phyloP scores from a whole-genome alignment of 2,888 invertebrate genomes.

The Megastigmus dorsalis region DNA sequence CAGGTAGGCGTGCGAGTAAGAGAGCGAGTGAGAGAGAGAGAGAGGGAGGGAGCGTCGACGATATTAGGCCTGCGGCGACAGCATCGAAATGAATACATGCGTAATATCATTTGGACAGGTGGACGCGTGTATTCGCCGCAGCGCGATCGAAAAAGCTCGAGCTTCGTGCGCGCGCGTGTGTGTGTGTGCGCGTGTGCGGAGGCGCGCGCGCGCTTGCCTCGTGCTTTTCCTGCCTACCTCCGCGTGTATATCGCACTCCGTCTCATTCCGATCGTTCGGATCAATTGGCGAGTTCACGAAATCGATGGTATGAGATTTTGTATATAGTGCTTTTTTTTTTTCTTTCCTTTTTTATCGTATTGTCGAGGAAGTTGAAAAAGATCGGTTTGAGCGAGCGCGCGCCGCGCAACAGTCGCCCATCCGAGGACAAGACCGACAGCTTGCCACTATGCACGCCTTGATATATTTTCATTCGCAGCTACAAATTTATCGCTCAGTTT shows the following conservation, averaged over 20 bases:
- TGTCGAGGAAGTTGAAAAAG: no score
- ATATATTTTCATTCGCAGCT: no score
- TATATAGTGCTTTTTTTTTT: neutral
- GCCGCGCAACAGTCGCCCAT: no score
- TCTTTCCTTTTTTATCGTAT: neutral
- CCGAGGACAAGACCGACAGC: no score
- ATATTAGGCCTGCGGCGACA: no score
- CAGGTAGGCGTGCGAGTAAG: constrained; percentile 23
- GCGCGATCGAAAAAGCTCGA: neutral
- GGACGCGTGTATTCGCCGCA: constrained; percentile 54
- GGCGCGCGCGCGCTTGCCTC: neutral
- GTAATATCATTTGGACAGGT: constrained; percentile 68
- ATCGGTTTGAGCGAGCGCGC: no score
- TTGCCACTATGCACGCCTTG: no score
- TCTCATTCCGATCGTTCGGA: neutral
- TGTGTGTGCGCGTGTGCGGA: neutral
- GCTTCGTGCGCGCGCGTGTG: neutral
- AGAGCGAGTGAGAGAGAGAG: constrained; percentile 61
- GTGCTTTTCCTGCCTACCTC: no score
- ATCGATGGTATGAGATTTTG: no score
- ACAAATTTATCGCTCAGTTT: no score
- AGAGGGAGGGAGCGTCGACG: neutral
- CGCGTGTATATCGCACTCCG: no score
- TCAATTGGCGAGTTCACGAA: no score
- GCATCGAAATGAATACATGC: neutral